These are phyloP conservation scores for Drosophila rhopaloa DNA, from an alignment of 1,140 invertebrate genomes.

Conservation along the genomic window DNA sequence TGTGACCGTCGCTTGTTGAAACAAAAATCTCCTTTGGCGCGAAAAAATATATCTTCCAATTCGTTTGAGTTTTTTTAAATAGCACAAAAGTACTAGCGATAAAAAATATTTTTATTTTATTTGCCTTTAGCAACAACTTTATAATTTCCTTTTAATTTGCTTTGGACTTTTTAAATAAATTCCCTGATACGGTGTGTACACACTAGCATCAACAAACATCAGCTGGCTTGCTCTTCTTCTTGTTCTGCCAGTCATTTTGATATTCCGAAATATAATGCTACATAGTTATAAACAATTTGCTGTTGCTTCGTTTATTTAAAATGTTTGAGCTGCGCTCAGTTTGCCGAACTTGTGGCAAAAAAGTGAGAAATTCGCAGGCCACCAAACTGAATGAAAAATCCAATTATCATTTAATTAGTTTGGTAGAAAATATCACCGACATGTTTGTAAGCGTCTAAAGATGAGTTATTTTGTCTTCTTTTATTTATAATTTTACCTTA, in stretches of 20 bases:
- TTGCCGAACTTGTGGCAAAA: conserved; percentile 60
- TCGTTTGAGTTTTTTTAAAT: no score
- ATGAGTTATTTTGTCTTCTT: not conserved
- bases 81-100: no score
- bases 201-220: not conserved
- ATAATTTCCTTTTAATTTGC: no score
- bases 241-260: conserved; percentile 22
- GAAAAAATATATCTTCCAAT: no score
- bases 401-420: conserved; percentile 37
- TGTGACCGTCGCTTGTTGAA: not conserved
- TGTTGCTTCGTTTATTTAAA: not conserved
- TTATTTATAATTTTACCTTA: not conserved
- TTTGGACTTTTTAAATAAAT: no score
- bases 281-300: not conserved
- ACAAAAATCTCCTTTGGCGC: not conserved
- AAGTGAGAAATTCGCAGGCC: conserved; percentile 7
- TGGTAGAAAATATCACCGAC: conserved; percentile 62
- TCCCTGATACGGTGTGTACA: conserved; percentile 1
- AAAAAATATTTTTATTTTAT: no score
- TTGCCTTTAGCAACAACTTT: no score
- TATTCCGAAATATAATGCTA: not conserved
- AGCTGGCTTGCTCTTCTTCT: not conserved
- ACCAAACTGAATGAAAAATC: conserved; percentile 41
- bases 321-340: conserved; percentile 27
- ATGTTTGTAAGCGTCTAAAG: conserved; percentile 45